Base-by-base conservation (phyloP, 2,888 invertebrate genomes). In the Cerastis leucographa region DNA sequence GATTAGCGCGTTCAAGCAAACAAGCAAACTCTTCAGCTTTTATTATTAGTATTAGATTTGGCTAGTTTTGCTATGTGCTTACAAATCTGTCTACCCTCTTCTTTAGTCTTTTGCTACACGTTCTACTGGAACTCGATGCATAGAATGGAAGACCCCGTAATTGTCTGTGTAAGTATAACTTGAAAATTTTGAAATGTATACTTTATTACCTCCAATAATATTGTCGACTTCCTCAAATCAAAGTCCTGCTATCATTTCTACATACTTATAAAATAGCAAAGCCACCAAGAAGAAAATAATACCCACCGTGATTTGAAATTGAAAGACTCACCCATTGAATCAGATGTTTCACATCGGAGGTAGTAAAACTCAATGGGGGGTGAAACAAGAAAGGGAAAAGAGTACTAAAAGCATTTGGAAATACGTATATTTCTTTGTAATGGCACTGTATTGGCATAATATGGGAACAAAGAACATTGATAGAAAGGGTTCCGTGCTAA, bases 351-450 rank as follows among this genome's bases (percentile, higher is more conserved):
- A 22, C 56, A 49, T 40, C 5, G 46, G 14, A n/a, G 14, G 44
- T 42, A n/a, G n/a, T 81, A 66, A 81, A 81, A 79, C 35, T 78
- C 73, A 73, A 81, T 81, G 73, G 17, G 0, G 29, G n/a, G 6
- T 78, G 66, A 69, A 81, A 73, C 54, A 66, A 66, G 65, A 68
- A 62, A 14, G 19, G 49, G n/a, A 44, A 59, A 44, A 14, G 0
- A 61, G 17, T 54, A 46, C 46, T 42, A n/a, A 68, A 83, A 64
- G 54, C 54, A 67, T 78, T 64, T 17, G 11, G 25, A 42, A 68
- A 64, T 7, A 56, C 67, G 51, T 68, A 49, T 49, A 35, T 64
- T 56, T 83, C 40, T 42, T 54, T 61, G 29, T 62, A 54, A 42
- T 76, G 19, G 19, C 6, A 22, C 2, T 44, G 51, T 62, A 35